phyloP scores from a whole-genome alignment of 2,113 vertebrate species.

The Pygoscelis antarcticus region DNA sequence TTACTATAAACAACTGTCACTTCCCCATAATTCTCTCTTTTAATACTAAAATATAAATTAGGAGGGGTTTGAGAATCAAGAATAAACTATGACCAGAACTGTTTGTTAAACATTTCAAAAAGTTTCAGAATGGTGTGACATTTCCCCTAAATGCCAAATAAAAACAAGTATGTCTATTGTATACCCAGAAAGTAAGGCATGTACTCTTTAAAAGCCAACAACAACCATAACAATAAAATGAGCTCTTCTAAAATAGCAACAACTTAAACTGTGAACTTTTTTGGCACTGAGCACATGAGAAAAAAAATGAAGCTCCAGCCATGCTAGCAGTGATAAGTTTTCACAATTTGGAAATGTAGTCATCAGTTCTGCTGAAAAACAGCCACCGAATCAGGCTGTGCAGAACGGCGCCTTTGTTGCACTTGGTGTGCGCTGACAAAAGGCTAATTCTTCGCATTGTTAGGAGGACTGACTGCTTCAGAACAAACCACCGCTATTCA shows the following conservation, averaged over 20 bases:
- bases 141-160: not conserved
- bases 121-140: not conserved
- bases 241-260: slow-evolving; percentile 38
- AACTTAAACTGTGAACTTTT: slow-evolving; percentile 7
- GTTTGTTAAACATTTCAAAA: not conserved
- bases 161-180: not conserved
- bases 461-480: slow-evolving; percentile 35
- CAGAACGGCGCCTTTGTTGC: slow-evolving; percentile 23
- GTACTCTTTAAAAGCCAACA: not conserved
- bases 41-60: not conserved
- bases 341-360: slow-evolving; percentile 52
- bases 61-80: not conserved
- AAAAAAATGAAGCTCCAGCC: not conserved
- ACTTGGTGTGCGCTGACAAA: slow-evolving; percentile 48
- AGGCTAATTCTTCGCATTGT: slow-evolving; percentile 62
- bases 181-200: not conserved
- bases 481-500: slow-evolving; percentile 67
- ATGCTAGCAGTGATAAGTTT: slow-evolving; percentile 11
- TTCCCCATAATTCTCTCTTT: not conserved
- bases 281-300: not conserved
- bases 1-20: not conserved
- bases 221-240: slow-evolving; percentile 4
- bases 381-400: not conserved
- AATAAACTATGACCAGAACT: not conserved
- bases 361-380: slow-evolving; percentile 57